phyloP scores from a whole-genome alignment of 2,888 invertebrate species.

The Coremacera marginata region DNA sequence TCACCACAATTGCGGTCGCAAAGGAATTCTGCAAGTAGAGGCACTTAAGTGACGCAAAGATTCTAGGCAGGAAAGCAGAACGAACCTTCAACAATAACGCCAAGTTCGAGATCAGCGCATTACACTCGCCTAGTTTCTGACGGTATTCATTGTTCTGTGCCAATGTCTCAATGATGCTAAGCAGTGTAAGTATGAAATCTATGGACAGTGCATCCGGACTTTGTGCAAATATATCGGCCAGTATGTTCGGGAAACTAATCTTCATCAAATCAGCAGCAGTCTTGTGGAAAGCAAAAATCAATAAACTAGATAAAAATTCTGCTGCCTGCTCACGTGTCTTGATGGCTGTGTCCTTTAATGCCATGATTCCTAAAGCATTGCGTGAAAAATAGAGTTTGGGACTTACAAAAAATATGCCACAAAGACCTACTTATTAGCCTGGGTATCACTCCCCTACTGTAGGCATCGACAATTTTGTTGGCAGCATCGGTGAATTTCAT shows the following conservation, averaged over 20 bases:
- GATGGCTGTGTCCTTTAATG: constrained; percentile 44
- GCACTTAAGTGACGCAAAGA: not conserved
- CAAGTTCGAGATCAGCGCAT: constrained; percentile 49
- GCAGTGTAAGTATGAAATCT: constrained; percentile 55
- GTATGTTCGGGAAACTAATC: constrained; percentile 39
- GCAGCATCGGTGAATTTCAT: constrained; percentile 52
- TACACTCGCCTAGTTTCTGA: constrained; percentile 43
- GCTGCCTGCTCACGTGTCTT: constrained; percentile 58
- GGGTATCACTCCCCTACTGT: constrained; percentile 44
- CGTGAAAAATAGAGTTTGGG: not conserved
- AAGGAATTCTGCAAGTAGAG: constrained; percentile 45
- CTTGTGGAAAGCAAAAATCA: constrained; percentile 50
- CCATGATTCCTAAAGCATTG: constrained; percentile 45
- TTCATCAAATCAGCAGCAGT: constrained; percentile 49
- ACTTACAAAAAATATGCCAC: not conserved
- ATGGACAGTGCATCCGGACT: constrained; percentile 52
- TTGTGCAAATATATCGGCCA: constrained; percentile 52
- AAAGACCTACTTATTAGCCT: constrained; percentile 48
- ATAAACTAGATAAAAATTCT: constrained; percentile 52
- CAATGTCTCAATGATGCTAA: constrained; percentile 57
- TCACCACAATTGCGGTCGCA: constrained; percentile 55
- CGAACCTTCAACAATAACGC: constrained; percentile 57
- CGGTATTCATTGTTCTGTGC: constrained; percentile 57
- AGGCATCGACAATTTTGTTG: constrained; percentile 52
- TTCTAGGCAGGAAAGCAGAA: not conserved